These are phyloP conservation scores for Druceiella hillmani DNA, from an alignment of 2,888 invertebrate genomes.

Conservation along the genomic window DNA sequence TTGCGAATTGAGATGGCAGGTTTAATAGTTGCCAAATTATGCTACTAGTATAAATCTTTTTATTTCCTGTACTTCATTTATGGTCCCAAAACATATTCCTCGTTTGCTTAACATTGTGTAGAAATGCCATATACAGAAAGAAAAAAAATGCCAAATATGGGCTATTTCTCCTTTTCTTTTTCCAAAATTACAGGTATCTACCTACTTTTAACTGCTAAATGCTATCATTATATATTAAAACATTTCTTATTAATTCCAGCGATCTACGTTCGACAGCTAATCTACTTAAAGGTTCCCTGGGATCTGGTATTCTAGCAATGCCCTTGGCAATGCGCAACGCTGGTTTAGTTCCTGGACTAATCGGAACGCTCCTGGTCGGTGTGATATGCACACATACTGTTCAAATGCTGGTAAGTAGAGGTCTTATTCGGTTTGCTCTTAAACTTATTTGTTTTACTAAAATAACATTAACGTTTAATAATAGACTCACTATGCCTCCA, in stretches of 20 bases:
- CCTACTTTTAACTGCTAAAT: too few species aligned
- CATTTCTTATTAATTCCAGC: slow-evolving; percentile 29
- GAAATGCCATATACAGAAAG: too few species aligned
- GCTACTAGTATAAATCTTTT: too few species aligned
- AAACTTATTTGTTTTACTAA: too few species aligned
- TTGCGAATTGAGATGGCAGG: too few species aligned
- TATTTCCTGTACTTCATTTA: too few species aligned
- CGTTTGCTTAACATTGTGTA: neutral
- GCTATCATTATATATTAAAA: neutral
- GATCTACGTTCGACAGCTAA: slow-evolving; percentile 42
- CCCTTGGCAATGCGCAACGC: slow-evolving; percentile 64
- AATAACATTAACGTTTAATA: too few species aligned
- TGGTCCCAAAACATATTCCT: neutral
- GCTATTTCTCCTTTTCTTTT: too few species aligned
- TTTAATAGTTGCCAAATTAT: too few species aligned
- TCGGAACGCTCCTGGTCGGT: slow-evolving; percentile 46
- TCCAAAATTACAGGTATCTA: too few species aligned
- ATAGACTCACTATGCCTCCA: too few species aligned
- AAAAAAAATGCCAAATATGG: too few species aligned
- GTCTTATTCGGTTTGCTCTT: neutral
- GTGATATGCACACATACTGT: slow-evolving; percentile 45
- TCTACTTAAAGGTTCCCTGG: slow-evolving; percentile 50
- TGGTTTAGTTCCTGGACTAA: slow-evolving; percentile 59
- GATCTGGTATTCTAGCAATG: slow-evolving; percentile 69
- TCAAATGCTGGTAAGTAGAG: slow-evolving; percentile 39